phyloP scores from a whole-genome alignment of 1,140 invertebrate genomes.

The Ylistrum balloti region DNA sequence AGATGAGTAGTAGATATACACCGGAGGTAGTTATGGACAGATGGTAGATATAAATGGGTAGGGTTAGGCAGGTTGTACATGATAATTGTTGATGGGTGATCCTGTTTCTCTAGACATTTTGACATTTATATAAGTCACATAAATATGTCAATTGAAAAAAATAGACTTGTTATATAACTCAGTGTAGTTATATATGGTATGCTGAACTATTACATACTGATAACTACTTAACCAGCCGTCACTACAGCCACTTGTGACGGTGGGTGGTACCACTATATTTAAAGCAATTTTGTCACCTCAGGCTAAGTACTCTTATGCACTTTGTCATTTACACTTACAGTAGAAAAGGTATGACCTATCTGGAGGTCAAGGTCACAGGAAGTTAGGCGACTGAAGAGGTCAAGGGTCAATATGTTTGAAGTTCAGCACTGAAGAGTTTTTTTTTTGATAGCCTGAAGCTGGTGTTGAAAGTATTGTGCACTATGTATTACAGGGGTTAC shows the following conservation, averaged over 20 bases:
- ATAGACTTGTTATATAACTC: background rate
- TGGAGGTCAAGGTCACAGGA: constrained; percentile 25
- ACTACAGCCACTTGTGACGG: background rate
- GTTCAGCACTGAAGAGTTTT: background rate
- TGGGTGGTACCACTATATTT: constrained; percentile 25
- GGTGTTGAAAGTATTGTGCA: background rate
- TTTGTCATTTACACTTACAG: background rate
- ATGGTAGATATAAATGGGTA: too few species aligned
- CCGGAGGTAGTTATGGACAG: too few species aligned
- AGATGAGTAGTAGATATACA: too few species aligned
- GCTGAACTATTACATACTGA: background rate
- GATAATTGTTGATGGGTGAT: background rate
- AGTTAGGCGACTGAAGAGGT: constrained; percentile 7
- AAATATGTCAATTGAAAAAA: background rate
- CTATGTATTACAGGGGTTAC: background rate
- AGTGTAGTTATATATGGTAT: background rate
- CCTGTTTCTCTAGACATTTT: background rate
- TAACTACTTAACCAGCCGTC: background rate
- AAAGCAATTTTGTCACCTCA: constrained; percentile 26
- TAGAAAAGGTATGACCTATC: background rate
- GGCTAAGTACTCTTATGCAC: constrained; percentile 5
- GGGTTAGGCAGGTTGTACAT: too few species aligned
- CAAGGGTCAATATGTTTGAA: background rate
- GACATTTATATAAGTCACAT: background rate
- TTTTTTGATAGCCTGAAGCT: background rate